phyloP scores from a whole-genome alignment of 2,888 invertebrate species.

The Lordiphosa andalusiaca region DNA sequence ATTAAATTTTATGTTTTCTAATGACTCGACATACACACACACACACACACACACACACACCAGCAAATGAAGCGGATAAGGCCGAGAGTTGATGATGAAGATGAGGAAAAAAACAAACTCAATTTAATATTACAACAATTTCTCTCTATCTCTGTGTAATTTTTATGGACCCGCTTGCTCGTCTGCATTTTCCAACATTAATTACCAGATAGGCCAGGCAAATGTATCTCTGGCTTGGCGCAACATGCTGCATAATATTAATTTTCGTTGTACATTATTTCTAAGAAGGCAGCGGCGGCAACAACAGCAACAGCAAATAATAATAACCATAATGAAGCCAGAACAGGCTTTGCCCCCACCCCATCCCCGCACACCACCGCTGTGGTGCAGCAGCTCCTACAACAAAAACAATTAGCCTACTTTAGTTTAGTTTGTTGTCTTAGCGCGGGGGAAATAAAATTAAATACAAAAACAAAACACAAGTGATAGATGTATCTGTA shows the following conservation, averaged over 20 bases:
- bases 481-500: not conserved
- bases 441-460: conserved; percentile 74
- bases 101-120: conserved; percentile 41
- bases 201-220: conserved; percentile 55
- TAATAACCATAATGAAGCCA: conserved; percentile 66
- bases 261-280: conserved; percentile 63
- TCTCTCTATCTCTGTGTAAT: conserved; percentile 41
- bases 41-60: not conserved
- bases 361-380: too few species aligned
- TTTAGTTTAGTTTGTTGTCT: conserved; percentile 70
- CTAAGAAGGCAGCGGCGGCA: conserved; percentile 43
- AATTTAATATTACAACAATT: conserved; percentile 75
- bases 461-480: conserved; percentile 59
- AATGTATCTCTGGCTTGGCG: conserved; percentile 35
- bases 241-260: conserved; percentile 73
- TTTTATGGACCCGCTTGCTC: conserved; percentile 36
- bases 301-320: conserved; percentile 35
- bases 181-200: conserved; percentile 57
- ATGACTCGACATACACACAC: conserved; percentile 42
- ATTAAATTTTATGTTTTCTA: conserved; percentile 69
- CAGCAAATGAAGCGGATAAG: conserved; percentile 57
- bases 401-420: conserved; percentile 73
- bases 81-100: conserved; percentile 42
- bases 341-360: conserved; percentile 34
- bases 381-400: conserved; percentile 42